Conservation (phyloP, 2,797 vertebrate species). For the Halcyon smyrnensis region DNA sequence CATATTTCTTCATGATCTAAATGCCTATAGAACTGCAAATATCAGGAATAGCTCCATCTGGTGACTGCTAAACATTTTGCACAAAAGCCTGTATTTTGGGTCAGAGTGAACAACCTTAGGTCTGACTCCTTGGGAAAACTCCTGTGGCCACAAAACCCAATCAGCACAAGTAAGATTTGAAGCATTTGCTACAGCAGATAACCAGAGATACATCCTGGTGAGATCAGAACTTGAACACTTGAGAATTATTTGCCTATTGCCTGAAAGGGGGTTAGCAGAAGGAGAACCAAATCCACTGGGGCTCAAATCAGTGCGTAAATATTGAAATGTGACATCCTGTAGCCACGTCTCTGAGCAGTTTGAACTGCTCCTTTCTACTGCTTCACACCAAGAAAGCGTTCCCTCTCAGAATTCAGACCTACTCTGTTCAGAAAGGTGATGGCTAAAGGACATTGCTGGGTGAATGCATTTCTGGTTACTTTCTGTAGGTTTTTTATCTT, state of each 20-base stretch:
- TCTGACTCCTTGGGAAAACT: background rate
- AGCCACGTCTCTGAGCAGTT: background rate
- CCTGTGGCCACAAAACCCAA: background rate
- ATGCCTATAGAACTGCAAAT: background rate
- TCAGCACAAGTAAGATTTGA: background rate
- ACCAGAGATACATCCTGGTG: background rate
- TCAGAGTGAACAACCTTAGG: background rate
- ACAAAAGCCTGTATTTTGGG: background rate
- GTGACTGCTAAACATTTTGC: background rate
- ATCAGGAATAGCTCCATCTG: background rate
- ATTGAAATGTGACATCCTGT: background rate
- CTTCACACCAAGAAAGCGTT: background rate
- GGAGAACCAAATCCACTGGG: background rate
- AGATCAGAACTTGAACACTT: background rate
- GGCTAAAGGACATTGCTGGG: background rate
- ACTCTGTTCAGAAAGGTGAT: fast-evolving
- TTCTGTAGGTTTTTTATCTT: background rate
- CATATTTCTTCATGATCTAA: fast-evolving
- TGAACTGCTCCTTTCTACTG: background rate
- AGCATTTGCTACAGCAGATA: background rate
- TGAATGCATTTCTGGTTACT: background rate
- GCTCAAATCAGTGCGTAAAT: background rate
- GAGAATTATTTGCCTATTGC: background rate
- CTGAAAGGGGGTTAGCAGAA: background rate
- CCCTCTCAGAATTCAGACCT: background rate